Base-by-base conservation (phyloP, 2,888 invertebrate genomes). In the Ormyrus nitidulus region DNA sequence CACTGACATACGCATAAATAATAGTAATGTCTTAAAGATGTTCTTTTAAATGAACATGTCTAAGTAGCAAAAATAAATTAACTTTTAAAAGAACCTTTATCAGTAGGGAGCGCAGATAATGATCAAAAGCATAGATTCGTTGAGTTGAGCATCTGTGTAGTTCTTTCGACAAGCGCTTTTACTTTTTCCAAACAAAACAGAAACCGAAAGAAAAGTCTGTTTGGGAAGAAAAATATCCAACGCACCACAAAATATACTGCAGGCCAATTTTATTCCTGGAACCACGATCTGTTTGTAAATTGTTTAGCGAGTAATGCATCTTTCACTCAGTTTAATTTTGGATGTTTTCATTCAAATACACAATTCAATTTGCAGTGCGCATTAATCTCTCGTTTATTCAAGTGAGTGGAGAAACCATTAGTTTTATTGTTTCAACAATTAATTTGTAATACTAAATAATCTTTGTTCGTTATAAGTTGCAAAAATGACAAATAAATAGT, bases 281-380 rank as follows among this genome's bases (percentile, higher is more conserved):
- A 51, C 51, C 44, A n/a, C 53, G n/a, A 56, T 54, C 53, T 53
- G 59, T 72, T 78, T 56, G 34, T 72, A 66, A 72, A 78, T 78
- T 72, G 61, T 66, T 72, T 66, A 65, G 8, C 65, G n/a, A 9
- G 8, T 49, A 46, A 71, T 65, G 44, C 71, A 65, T 71, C 65
- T 65, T 77, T 71, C 65, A 56, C 34, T 44, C 10, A 7, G 53
- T 11, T 46, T 13, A 59, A 71, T 65, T 59, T 65, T 10, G 10
- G 58, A 58, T 53, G 64, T 77, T 64, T 68, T 53, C 66, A 72
- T 66, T 46, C 58, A 19, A 19, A 19, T 19, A 19, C 19, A 19
- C 19, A 19, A 19, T 19, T 19, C 19, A 19, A 19, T 19, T 19
- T 19, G 19, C 19, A 19, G 19, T 19, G 2, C 19, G 19, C 19